Evolutionary conservation across 2,888 invertebrate species (phyloP).

Genomic region (Priocnemis perturbator): DNA sequence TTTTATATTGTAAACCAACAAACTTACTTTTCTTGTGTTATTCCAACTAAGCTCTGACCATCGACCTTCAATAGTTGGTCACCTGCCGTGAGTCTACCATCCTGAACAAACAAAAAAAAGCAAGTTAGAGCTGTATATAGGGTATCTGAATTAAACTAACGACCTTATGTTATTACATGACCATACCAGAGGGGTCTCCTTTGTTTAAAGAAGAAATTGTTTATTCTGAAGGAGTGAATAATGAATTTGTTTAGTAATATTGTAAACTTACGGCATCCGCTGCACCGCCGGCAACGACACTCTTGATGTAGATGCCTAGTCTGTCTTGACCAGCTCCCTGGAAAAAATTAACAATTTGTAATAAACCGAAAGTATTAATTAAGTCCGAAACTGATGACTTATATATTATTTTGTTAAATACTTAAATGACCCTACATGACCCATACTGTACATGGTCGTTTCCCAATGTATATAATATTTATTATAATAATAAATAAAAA

Average conservation of each 20-base stretch:
- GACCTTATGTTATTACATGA: too few species aligned
- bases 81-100: constrained; percentile 96
- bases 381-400: too few species aligned
- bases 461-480: background rate
- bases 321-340: constrained; percentile 87
- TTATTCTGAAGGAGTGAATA: background rate
- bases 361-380: background rate
- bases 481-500: constrained; percentile 45
- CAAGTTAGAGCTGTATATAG: too few species aligned
- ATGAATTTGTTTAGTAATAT: background rate
- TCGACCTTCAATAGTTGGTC: constrained; percentile 98
- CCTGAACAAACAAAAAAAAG: constrained; percentile 75
- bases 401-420: too few species aligned
- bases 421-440: background rate
- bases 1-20: too few species aligned
- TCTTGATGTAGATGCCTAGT: constrained; percentile 98
- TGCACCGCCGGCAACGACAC: constrained; percentile 95
- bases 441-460: too few species aligned
- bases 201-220: too few species aligned
- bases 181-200: too few species aligned
- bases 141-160: too few species aligned
- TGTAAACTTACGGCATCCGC: constrained; percentile 82
- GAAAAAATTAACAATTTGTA: constrained; percentile 40
- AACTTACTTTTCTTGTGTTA: constrained; percentile 81
- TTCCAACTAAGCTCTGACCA: constrained; percentile 93